These are phyloP conservation scores for Pteropus rufus DNA, from an alignment of 2,797 vertebrate species.

Conservation along the genomic window DNA sequence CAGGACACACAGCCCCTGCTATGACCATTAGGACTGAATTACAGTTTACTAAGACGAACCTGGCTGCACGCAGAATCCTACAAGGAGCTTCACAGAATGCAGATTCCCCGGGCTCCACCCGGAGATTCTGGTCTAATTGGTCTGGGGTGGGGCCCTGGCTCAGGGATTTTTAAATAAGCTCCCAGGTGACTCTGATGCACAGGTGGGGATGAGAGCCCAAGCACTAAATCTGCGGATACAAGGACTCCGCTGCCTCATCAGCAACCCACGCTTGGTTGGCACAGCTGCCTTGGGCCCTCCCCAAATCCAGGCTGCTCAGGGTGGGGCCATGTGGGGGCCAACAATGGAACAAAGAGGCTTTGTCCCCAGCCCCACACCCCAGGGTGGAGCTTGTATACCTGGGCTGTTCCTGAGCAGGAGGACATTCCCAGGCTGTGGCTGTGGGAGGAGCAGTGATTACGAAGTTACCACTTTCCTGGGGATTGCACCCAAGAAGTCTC, in stretches of 20 bases:
- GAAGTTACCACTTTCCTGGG: not conserved
- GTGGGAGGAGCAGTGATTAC: not conserved
- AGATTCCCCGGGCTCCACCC: accelerated
- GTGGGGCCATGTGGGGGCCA: not conserved
- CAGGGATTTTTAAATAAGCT: not conserved
- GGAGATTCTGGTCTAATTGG: not conserved
- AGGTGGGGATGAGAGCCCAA: not conserved
- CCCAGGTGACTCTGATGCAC: not conserved
- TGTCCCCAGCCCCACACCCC: not conserved
- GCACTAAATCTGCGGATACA: not conserved
- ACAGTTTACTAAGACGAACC: not conserved
- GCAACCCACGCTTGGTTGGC: not conserved
- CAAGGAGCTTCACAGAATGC: not conserved
- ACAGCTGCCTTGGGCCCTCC: not conserved
- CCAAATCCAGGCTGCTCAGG: not conserved
- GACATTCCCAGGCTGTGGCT: not conserved
- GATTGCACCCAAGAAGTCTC: not conserved
- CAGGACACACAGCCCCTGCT: not conserved
- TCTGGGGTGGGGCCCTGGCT: not conserved
- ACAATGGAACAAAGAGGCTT: conserved; percentile 28
- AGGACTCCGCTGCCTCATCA: not conserved
- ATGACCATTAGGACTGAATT: not conserved
- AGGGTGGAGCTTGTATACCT: not conserved
- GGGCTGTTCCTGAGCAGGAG: not conserved
- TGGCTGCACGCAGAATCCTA: not conserved